Evolutionary conservation across 2,113 vertebrate genomes (phyloP), one percentile per base, ranked within the genome.

Genomic region (Condylura cristata): DNA sequence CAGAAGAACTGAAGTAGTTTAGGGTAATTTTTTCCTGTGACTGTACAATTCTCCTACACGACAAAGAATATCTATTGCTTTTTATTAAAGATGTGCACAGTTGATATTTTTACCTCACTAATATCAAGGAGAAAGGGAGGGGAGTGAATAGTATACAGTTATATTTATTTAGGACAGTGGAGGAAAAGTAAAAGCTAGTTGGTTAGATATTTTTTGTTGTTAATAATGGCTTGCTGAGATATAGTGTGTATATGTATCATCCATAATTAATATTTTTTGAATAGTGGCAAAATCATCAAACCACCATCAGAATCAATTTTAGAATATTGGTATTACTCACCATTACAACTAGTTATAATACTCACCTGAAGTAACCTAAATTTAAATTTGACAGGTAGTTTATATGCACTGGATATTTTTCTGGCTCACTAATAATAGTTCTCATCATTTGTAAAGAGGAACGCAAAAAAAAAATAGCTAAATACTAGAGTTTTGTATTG

Each of bases 61-160:
- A 3, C 5, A 37, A 75, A 80, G 1, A 58, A 30, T 37, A 83
- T 89, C 5, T 78, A 28, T 72, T 61, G 7, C 0, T 14, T 7
- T 48, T 93, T 93, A 39, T 65, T 48, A 48, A 94, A 95, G 22
- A 24, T 48, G 14, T 53, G 22, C 76, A 60, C 8, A 89, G 34
- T 60, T n/a, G 3, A 1, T 18, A 78, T 60, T 91, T 51, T 71
- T 3, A 78, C 10, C 75, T 84, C 16, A 37, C 7, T 85, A 66
- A 78, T 85, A 8, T 68, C 61, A 48, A 68, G 3, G 17, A 2
- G 5, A 1, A n/a, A 6, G 1, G 10, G 1, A 51, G 0, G 0
- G 1, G 5, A 39, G 1, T n/a, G 10, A n/a, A 26, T 53, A 58
- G 63, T 56, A 26, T 58, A 8, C 84, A 68, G 28, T 79, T 46